phyloP scores from a whole-genome alignment of 2,888 invertebrate species.

The Eilema depressum region DNA sequence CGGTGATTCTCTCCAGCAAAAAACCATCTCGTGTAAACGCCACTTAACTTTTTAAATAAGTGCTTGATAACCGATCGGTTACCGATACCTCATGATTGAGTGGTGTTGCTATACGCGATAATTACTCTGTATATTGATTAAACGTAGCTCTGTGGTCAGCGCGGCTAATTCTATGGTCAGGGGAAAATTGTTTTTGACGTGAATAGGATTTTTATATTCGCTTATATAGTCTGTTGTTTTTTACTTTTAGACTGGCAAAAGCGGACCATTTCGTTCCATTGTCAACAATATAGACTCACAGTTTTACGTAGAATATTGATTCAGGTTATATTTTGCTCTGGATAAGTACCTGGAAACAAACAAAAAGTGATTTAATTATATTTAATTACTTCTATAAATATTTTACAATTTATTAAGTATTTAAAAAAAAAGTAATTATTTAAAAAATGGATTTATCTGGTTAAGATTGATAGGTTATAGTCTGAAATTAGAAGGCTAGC shows the following conservation, averaged over 20 bases:
- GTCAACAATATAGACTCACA: too few relatives aligned
- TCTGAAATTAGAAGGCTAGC: too few relatives aligned
- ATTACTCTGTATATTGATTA: background rate
- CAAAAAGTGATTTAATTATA: too few relatives aligned
- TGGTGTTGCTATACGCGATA: background rate
- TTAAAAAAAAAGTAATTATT: too few relatives aligned
- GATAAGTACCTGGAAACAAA: constrained; percentile 7
- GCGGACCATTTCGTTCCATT: too few relatives aligned
- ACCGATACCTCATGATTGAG: constrained; percentile 1
- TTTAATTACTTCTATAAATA: too few relatives aligned
- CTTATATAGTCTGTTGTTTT: too few relatives aligned
- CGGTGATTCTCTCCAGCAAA: background rate
- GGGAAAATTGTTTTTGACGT: background rate
- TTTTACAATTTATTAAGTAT: too few relatives aligned
- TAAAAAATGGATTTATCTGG: too few relatives aligned
- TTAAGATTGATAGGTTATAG: too few relatives aligned
- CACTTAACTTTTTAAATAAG: background rate
- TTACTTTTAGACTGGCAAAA: too few relatives aligned
- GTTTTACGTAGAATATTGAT: background rate
- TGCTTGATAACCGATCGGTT: background rate
- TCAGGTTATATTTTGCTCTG: background rate
- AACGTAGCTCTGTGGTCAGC: background rate
- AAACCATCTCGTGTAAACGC: background rate
- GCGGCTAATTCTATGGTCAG: background rate
- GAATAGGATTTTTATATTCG: too few relatives aligned